Evolutionary conservation across 2,888 invertebrate genomes (phyloP).

Genomic region (Cyclophora albipunctata): DNA sequence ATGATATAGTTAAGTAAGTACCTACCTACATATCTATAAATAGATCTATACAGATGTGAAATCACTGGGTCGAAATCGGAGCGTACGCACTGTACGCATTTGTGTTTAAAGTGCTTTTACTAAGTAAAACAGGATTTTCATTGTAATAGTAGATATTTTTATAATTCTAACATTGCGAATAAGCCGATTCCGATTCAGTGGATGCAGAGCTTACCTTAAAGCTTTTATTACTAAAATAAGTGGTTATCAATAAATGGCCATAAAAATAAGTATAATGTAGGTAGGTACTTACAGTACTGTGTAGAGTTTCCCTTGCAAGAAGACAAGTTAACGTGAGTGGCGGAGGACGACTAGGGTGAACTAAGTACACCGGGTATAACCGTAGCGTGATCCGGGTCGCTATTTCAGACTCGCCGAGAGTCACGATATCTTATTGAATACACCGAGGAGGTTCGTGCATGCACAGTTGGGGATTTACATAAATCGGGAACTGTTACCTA

Average conservation of each 20-base stretch:
- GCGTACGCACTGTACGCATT: not conserved
- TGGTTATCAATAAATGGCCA: conserved; percentile 18
- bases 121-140: no score
- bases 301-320: conserved; percentile 16
- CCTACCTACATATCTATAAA: no score
- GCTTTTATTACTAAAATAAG: no score
- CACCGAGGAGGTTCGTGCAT: conserved; percentile 22
- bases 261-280: conserved; percentile 28
- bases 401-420: conserved; percentile 49
- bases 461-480: conserved; percentile 33
- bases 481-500: conserved; percentile 28
- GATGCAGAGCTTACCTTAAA: no score
- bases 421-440: conserved; percentile 58
- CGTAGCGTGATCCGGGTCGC: conserved; percentile 61
- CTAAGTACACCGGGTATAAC: conserved; percentile 44
- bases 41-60: no score
- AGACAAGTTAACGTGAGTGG: conserved; percentile 49
- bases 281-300: conserved; percentile 21
- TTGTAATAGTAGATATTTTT: no score
- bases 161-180: no score
- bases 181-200: no score
- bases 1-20: no score
- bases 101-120: no score
- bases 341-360: conserved; percentile 51
- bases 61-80: conserved; percentile 1